A percentile compares a stretch with the other conserved stretches of the same genome.
These are phyloP conservation scores for Leptocoma aspasia DNA, from an alignment of 2,113 vertebrate genomes.

Conservation along the genomic window DNA sequence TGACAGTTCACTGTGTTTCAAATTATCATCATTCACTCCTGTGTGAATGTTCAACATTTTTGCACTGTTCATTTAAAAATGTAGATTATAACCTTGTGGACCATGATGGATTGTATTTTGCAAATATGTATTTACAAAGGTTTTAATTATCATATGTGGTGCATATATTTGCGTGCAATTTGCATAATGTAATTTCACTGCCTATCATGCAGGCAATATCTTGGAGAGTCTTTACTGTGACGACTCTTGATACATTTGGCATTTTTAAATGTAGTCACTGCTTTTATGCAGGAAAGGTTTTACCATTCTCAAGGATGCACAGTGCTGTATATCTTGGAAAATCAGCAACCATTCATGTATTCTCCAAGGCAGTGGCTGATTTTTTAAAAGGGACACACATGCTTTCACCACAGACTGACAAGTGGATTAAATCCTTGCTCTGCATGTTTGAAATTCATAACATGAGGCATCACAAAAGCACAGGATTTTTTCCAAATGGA, in stretches of 20 bases:
- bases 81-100: slow-evolving; percentile 45
- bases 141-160: background rate
- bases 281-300: background rate
- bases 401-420: background rate
- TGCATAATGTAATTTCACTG: slow-evolving; percentile 49
- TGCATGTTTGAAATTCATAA: background rate
- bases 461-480: background rate
- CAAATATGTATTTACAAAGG: slow-evolving; percentile 47
- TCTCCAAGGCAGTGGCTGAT: background rate
- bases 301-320: background rate
- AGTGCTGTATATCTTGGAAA: background rate
- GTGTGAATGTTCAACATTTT: background rate
- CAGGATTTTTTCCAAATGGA: background rate
- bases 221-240: background rate
- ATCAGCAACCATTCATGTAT: background rate
- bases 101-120: slow-evolving; percentile 45
- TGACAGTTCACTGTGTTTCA: background rate
- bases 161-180: slow-evolving; percentile 54
- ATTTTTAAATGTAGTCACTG: background rate
- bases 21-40: background rate
- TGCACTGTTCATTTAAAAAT: background rate
- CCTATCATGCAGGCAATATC: slow-evolving; percentile 7
- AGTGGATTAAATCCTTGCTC: background rate
- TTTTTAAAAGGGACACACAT: background rate
- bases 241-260: background rate